phyloP scores from a whole-genome alignment of 2,888 invertebrate genomes.

The Diplazon laetatorius region DNA sequence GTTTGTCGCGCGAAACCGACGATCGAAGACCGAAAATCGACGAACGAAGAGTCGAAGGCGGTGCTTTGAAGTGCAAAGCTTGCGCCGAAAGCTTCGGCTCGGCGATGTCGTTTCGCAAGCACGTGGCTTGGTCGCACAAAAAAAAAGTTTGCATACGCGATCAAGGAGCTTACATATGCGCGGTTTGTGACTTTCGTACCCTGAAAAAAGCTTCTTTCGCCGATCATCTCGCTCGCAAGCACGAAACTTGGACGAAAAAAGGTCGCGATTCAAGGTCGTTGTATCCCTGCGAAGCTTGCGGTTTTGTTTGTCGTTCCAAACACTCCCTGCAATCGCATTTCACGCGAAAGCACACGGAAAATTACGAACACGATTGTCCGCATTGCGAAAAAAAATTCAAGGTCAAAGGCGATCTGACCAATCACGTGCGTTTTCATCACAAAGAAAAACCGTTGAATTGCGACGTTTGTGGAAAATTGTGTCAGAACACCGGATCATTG shows the following conservation, averaged over 20 bases:
- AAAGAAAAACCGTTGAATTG: slow-evolving; percentile 80
- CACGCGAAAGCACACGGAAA: slow-evolving; percentile 80
- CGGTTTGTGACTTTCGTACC: slow-evolving; percentile 79
- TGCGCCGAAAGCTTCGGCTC: slow-evolving; percentile 78
- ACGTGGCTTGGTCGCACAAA: slow-evolving; percentile 80
- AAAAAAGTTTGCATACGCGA: slow-evolving; percentile 79
- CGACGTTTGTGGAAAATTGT: slow-evolving; percentile 79
- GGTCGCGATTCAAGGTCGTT: slow-evolving; percentile 69
- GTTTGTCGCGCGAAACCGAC: not conserved
- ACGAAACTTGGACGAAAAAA: slow-evolving; percentile 77
- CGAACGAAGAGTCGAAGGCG: slow-evolving; percentile 21
- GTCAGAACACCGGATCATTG: slow-evolving; percentile 79
- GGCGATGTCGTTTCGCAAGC: slow-evolving; percentile 76
- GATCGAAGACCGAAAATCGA: not conserved
- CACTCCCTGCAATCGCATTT: slow-evolving; percentile 81
- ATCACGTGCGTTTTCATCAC: slow-evolving; percentile 80
- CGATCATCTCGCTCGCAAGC: slow-evolving; percentile 77
- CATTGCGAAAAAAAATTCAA: slow-evolving; percentile 80
- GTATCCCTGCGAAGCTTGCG: slow-evolving; percentile 79
- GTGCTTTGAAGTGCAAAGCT: slow-evolving; percentile 75
- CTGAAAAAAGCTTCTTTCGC: slow-evolving; percentile 77
- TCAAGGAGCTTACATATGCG: slow-evolving; percentile 78
- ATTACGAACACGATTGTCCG: slow-evolving; percentile 79
- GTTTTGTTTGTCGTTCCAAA: slow-evolving; percentile 80
- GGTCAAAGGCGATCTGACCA: slow-evolving; percentile 80